Percentiles rank a stretch among this genome's conserved stretches.
phyloP scores from a whole-genome alignment of 2,113 vertebrate species.

The Nestor notabilis region DNA sequence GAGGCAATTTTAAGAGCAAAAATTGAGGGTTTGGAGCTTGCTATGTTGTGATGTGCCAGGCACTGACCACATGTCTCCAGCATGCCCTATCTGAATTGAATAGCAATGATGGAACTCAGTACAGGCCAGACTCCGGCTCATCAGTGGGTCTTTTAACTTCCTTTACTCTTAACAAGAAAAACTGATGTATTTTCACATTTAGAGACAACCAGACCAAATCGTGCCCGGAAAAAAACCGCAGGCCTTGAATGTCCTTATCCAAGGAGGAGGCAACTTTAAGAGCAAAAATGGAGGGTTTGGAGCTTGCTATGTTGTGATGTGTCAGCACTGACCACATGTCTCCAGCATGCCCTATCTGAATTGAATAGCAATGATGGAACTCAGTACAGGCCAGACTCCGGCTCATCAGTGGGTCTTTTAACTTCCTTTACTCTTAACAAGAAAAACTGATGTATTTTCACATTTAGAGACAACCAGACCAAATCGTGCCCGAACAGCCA shows the following conservation, averaged over 20 bases:
- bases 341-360: not conserved
- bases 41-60: not conserved
- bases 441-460: not conserved
- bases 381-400: rapidly evolving
- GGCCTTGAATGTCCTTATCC: rapidly evolving
- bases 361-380: not conserved
- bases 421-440: not conserved
- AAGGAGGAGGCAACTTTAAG: not conserved
- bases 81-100: not conserved
- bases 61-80: not conserved
- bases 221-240: not conserved
- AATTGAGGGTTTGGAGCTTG: not conserved
- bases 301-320: not conserved
- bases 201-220: not conserved
- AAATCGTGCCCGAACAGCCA: not conserved
- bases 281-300: not conserved
- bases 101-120: not conserved
- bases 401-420: not conserved
- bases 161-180: not conserved
- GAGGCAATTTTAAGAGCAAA: not conserved
- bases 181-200: not conserved
- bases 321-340: not conserved
- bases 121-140: rapidly evolving
- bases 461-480: not conserved
- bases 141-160: not conserved